Base-by-base conservation (phyloP, 2,113 vertebrate species). In the Noturus placidus region DNA sequence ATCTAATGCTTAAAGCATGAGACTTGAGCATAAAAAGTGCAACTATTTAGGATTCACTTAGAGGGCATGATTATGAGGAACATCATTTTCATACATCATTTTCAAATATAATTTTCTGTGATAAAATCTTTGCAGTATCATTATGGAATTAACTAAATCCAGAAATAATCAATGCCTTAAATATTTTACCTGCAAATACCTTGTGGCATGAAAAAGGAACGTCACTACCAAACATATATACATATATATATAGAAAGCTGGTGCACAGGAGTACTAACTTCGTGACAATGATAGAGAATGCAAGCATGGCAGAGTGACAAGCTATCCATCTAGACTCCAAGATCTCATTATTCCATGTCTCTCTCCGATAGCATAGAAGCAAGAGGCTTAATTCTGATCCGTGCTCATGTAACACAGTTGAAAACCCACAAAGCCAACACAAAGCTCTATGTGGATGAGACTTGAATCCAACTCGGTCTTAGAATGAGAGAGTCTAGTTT, bases 211-310 rank as follows among this genome's bases (percentile, higher is more conserved):
- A 72, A 59, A 46, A 74, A 46, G 0, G 35, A 72, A 20, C 9
- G 4, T 30, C 27, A 22, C 52, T 65, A 61, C n/a, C 61, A 59
- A 83, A 87, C n/a, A n/a, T n/a, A n/a, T n/a, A n/a, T n/a, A 63
- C 57, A 30, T 72, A 88, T n/a, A 20, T 85, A 50, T 56, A 67
- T 69, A 67, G 56, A 82, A 83, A 85, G n/a, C 52, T 70, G 72
- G 27, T 57, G 56, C 42, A 22, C 56, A 42, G 67, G 56, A 33
- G 56, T 27, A 52, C 65, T 46, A 86, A 85, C 46, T 54, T 38
- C 14, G 19, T 88, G 90, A 95, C 94, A 95, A 87, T 94, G 93
- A 95, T 93, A 84, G 92, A 95, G 92, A 86, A 85, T 83, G 88
- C 84, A 84, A 88, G 89, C 85, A 85, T 87, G 33, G 79, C 27